Percentiles rank a stretch among this genome's conserved stretches.
Evolutionary conservation across 2,888 invertebrate species (phyloP).

Genomic region (Parnassius smintheus): DNA sequence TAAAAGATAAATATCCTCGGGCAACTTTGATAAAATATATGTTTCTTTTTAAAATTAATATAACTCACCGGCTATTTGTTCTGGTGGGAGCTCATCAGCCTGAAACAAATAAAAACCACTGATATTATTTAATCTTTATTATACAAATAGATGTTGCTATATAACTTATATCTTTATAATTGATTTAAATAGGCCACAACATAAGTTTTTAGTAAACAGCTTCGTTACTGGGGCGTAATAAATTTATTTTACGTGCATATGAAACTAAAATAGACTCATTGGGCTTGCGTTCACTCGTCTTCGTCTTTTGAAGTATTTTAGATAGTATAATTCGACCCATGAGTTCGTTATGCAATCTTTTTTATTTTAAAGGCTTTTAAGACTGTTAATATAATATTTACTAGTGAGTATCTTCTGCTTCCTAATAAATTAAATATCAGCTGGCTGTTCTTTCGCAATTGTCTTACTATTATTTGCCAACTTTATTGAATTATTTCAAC

Average conservation of each 20-base stretch:
- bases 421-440: no score
- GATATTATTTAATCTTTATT: conserved; percentile 27
- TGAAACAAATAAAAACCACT: conserved; percentile 65
- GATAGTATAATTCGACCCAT: no score
- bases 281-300: conserved; percentile 33
- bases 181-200: conserved; percentile 26
- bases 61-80: conserved; percentile 92
- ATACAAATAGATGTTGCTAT: conserved; percentile 5
- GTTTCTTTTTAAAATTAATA: conserved; percentile 30
- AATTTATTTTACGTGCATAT: conserved; percentile 73
- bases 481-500: no score
- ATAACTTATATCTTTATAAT: background rate
- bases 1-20: conserved; percentile 34
- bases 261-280: conserved; percentile 64
- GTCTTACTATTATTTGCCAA: no score
- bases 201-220: conserved; percentile 42
- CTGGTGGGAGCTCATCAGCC: conserved; percentile 94
- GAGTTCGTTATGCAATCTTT: no score
- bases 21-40: conserved; percentile 18
- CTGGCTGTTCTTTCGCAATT: no score
- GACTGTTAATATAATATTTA: no score
- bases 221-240: conserved; percentile 55
- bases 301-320: conserved; percentile 2
- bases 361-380: no score
- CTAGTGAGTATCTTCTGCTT: no score